These are phyloP conservation scores for Sphaerolaimus hirsutus DNA, from an alignment of 2,888 invertebrate species.

Conservation along the genomic window DNA sequence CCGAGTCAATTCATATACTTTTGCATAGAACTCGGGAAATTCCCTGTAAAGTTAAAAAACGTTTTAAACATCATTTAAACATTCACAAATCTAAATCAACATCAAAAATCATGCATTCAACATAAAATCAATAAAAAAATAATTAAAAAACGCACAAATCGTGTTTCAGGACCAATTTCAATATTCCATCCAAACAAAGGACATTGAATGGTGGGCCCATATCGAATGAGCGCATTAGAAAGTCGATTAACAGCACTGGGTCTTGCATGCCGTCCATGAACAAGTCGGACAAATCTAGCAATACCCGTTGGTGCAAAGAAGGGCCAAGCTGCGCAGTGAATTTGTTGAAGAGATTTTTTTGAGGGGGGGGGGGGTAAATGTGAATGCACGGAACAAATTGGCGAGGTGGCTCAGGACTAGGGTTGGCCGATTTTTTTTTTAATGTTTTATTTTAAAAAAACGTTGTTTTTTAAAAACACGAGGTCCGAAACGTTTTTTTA, in stretches of 20 bases:
- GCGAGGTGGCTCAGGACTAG: too few relatives aligned
- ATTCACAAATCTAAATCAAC: not conserved
- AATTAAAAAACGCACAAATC: slow-evolving; percentile 42
- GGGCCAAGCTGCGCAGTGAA: too few relatives aligned
- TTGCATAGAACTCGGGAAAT: slow-evolving; percentile 76
- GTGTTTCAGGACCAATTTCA: slow-evolving; percentile 61
- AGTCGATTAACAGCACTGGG: slow-evolving; percentile 63
- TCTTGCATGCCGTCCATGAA: too few relatives aligned
- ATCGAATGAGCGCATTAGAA: slow-evolving; percentile 65
- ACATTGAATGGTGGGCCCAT: slow-evolving; percentile 44
- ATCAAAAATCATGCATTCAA: slow-evolving; percentile 2
- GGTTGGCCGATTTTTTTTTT: too few relatives aligned
- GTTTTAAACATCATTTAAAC: not conserved
- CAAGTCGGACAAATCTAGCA: too few relatives aligned
- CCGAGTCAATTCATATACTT: slow-evolving; percentile 77
- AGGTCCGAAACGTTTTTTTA: too few relatives aligned
- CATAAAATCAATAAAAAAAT: not conserved
- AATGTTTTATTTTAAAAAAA: too few relatives aligned
- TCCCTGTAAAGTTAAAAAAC: slow-evolving; percentile 35
- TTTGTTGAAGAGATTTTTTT: too few relatives aligned
- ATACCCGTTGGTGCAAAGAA: too few relatives aligned
- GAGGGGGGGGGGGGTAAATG: too few relatives aligned
- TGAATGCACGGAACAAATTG: too few relatives aligned
- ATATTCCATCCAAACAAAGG: slow-evolving; percentile 68
- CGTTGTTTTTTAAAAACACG: too few relatives aligned